These are phyloP conservation scores for Drosophila greeni DNA, from an alignment of 2,888 invertebrate species.

Conservation along the genomic window DNA sequence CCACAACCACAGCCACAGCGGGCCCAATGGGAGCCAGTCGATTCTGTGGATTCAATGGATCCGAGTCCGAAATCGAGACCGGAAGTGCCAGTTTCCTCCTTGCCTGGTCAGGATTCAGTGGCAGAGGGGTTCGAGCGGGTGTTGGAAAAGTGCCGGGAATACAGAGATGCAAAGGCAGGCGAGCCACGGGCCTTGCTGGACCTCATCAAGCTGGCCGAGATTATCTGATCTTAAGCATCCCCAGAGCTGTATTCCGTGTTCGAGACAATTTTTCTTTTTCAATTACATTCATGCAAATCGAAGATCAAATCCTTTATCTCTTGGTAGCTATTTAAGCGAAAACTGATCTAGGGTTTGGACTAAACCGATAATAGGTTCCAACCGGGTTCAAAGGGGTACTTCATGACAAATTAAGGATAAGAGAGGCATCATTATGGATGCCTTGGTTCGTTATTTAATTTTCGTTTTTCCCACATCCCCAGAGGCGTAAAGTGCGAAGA, in stretches of 20 bases:
- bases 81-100: neutral
- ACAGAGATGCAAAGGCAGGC: conserved; percentile 2
- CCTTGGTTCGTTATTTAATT: conserved; percentile 22
- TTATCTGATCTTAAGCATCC: conserved; percentile 33
- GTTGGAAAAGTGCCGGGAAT: conserved; percentile 48
- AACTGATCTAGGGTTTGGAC: neutral
- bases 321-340: neutral
- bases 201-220: conserved; percentile 47
- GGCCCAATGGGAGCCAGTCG: conserved; percentile 51
- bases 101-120: neutral
- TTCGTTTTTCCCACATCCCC: conserved; percentile 19
- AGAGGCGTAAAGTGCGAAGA: conserved; percentile 14
- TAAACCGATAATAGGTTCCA: conserved; percentile 26
- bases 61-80: neutral
- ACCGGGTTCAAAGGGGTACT: conserved; percentile 8
- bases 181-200: conserved; percentile 43
- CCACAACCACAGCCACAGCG: conserved; percentile 3
- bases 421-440: conserved; percentile 24
- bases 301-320: neutral
- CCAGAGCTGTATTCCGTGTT: neutral
- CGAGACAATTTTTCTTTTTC: neutral
- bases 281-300: neutral
- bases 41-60: neutral
- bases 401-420: too few relatives aligned
- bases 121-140: conserved; percentile 49